Base-by-base conservation (phyloP, 2,888 invertebrate species). In the Epiblema foenella region DNA sequence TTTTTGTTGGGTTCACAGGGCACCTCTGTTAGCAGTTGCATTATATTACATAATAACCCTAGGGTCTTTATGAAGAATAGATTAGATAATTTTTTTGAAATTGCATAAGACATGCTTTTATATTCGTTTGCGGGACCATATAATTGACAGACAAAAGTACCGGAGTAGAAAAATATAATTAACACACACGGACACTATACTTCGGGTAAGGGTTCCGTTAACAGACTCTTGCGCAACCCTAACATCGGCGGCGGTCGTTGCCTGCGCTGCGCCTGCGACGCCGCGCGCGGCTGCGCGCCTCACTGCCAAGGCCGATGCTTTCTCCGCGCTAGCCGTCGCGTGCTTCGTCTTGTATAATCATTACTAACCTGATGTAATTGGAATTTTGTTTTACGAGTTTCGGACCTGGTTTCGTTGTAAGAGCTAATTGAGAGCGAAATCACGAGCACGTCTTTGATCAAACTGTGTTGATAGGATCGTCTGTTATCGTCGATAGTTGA, bases 241-340 rank as follows among this genome's bases (percentile, higher is more conserved):
- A 52, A 62, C 24, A 24, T n/a, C n/a, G n/a, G 33, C 33, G 51
- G 56, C 70, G 74, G 75, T 75, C 75, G 77, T 78, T 79, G 83
- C 76, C 63, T 63, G 74, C 65, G 49, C 73, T 17, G 76, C 81
- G 79, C 73, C 76, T 72, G 59, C 77, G 74, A 74, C 81, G 85
- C 78, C 83, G 79, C 83, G 85, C 80, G 78, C 84, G 85, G 80
- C 80, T 86, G 86, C 83, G 80, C 84, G 85, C 86, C 85, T 88
- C 92, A 93, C 84, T 90, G 92, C 90, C 92, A 93, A 93, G 92
- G 92, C 89, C 91, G 83, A 76, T 86, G 91, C 92, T 91, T 92
- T 93, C 92, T 90, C 91, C 85, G 79, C 81, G 83, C 83, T 81
- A 83, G 82, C 81, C 83, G 82, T 89, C 89, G 89, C 87, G 87